Percentiles rank a stretch among this genome's conserved stretches.
Evolutionary conservation across 2,113 vertebrate species (phyloP).

Genomic region (Guaruba guarouba): DNA sequence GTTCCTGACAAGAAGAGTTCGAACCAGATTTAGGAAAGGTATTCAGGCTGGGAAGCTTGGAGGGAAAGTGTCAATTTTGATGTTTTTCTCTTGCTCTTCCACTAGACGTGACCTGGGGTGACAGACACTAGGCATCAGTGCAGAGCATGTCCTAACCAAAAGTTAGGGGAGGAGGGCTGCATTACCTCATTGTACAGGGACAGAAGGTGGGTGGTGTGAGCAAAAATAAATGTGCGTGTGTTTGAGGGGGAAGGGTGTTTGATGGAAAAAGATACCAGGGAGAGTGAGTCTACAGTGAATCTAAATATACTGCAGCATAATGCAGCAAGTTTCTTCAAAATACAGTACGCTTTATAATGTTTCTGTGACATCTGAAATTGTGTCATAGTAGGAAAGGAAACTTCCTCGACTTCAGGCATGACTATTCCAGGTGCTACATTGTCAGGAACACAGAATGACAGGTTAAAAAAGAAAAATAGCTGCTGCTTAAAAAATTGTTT

Average conservation of each 20-base stretch:
- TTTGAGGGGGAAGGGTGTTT: neutral
- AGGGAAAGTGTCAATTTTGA: neutral
- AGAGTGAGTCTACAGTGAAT: neutral
- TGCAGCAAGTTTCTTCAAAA: neutral
- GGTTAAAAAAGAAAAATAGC: neutral
- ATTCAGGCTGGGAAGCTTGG: neutral
- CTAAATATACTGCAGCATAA: neutral
- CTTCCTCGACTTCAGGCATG: neutral
- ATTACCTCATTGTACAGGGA: neutral
- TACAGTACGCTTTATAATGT: neutral
- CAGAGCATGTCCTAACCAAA: neutral
- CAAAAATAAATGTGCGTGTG: neutral
- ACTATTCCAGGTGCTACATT: neutral
- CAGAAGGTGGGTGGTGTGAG: neutral
- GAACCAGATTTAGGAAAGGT: neutral
- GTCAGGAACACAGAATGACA: neutral
- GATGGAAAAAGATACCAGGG: neutral
- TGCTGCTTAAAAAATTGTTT: neutral
- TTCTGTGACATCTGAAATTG: neutral
- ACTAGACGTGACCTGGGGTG: neutral
- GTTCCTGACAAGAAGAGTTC: neutral
- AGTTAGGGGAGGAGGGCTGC: accelerated
- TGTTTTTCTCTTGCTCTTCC: neutral
- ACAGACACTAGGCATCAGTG: neutral
- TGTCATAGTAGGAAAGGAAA: neutral